Conservation (phyloP, 2,113 vertebrate genomes). For the Mungos mungo region DNA sequence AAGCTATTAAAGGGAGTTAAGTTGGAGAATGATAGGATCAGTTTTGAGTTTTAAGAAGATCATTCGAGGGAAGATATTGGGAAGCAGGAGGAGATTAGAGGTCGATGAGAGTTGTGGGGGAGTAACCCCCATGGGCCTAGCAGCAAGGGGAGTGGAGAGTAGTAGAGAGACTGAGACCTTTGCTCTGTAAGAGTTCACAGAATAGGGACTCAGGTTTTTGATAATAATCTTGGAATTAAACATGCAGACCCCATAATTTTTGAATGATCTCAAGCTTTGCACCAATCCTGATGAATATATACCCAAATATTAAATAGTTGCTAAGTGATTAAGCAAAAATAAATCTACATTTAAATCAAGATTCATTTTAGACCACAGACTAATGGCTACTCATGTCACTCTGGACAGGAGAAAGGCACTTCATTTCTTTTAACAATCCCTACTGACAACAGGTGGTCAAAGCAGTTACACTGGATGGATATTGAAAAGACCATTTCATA, state of each 20-base stretch:
- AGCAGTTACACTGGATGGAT: conserved; percentile 41
- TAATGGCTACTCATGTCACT: conserved; percentile 61
- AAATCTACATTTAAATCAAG: conserved; percentile 70
- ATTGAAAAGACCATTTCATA: conserved; percentile 58
- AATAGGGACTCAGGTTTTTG: background rate
- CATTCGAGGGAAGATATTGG: background rate
- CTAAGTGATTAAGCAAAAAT: conserved; percentile 61
- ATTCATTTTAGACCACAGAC: conserved; percentile 40
- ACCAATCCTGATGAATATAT: background rate
- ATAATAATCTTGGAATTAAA: conserved; percentile 25
- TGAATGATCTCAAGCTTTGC: conserved; percentile 42
- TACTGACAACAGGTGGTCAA: conserved; percentile 60
- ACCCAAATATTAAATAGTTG: conserved; percentile 42
- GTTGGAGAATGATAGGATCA: background rate
- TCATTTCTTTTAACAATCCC: conserved; percentile 69
- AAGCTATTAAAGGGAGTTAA: background rate
- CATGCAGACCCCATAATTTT: conserved; percentile 12
- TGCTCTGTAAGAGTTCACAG: background rate
- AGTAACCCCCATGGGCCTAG: background rate
- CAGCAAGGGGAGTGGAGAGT: background rate
- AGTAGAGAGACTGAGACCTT: background rate
- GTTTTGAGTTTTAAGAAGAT: conserved; percentile 15
- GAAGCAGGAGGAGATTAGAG: background rate
- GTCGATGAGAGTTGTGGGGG: background rate
- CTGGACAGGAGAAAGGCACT: conserved; percentile 54